These are phyloP conservation scores for Hypselothyrea guttata DNA, from an alignment of 2,888 invertebrate species.

Conservation along the genomic window DNA sequence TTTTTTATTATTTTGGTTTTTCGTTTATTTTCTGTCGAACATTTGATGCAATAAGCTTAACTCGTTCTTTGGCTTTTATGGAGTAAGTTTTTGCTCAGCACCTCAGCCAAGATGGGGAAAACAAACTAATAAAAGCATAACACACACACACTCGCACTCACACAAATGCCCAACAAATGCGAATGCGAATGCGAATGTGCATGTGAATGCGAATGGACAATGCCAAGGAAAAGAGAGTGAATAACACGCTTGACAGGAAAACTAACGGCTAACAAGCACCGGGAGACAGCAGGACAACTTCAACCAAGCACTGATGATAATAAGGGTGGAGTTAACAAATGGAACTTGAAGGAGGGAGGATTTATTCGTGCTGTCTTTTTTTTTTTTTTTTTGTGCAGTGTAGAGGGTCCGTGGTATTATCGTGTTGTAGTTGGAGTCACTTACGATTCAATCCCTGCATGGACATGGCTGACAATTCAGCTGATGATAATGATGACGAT, in stretches of 20 bases:
- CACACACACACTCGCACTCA: slow-evolving; percentile 20
- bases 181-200: slow-evolving; percentile 30
- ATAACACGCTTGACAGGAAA: slow-evolving; percentile 46
- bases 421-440: slow-evolving; percentile 63
- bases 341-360: neutral
- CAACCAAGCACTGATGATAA: slow-evolving; percentile 30
- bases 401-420: slow-evolving; percentile 19
- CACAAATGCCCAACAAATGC: slow-evolving; percentile 26
- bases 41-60: slow-evolving; percentile 21
- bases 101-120: slow-evolving; percentile 42
- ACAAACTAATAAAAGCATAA: slow-evolving; percentile 69
- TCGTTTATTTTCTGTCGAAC: slow-evolving; percentile 26
- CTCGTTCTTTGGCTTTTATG: slow-evolving; percentile 47
- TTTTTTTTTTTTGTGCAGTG: neutral
- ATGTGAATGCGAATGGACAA: neutral
- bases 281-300: slow-evolving; percentile 23
- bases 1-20: slow-evolving; percentile 16
- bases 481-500: slow-evolving; percentile 56
- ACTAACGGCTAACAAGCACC: slow-evolving; percentile 52
- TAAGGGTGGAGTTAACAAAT: slow-evolving; percentile 15
- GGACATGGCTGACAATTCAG: slow-evolving; percentile 74
- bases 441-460: slow-evolving; percentile 81
- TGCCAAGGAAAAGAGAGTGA: neutral
- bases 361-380: neutral
- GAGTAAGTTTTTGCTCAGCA: slow-evolving; percentile 43